A percentile compares a stretch with the other conserved stretches of the same genome.
These are phyloP conservation scores for Brotula barbata DNA, from an alignment of 2,797 vertebrate species.

Conservation along the genomic window DNA sequence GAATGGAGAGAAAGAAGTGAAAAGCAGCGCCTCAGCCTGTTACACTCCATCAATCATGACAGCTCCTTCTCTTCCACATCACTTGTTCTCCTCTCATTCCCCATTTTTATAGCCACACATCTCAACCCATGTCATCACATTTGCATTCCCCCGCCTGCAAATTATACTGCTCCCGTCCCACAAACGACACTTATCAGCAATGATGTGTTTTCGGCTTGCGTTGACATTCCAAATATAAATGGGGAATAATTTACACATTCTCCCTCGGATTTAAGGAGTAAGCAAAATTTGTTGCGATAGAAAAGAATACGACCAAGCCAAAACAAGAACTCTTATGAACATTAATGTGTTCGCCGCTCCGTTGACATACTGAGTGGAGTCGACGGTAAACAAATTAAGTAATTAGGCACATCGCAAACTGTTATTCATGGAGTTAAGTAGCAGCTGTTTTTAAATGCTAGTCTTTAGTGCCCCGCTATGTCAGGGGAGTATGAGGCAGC, in stretches of 20 bases:
- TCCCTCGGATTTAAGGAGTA: slow-evolving; percentile 60
- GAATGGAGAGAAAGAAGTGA: slow-evolving; percentile 42
- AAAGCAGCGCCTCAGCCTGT: slow-evolving; percentile 69
- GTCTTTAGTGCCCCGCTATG: slow-evolving; percentile 60
- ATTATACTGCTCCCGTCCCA: slow-evolving; percentile 66
- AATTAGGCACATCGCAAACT: slow-evolving; percentile 67
- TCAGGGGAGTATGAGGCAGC: slow-evolving; percentile 55
- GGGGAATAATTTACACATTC: slow-evolving; percentile 73
- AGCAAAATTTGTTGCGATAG: slow-evolving; percentile 52
- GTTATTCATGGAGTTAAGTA: slow-evolving; percentile 70
- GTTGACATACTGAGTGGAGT: slow-evolving; percentile 60
- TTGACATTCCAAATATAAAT: slow-evolving; percentile 72
- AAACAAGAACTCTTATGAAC: slow-evolving; percentile 56
- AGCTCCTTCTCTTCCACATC: slow-evolving; percentile 74
- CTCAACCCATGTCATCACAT: slow-evolving; percentile 74
- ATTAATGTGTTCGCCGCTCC: slow-evolving; percentile 59
- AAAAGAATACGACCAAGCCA: slow-evolving; percentile 61
- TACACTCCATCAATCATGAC: slow-evolving; percentile 77
- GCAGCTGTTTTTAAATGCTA: slow-evolving; percentile 69
- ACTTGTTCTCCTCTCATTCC: slow-evolving; percentile 54
- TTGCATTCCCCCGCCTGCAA: slow-evolving; percentile 74
- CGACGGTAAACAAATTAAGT: slow-evolving; percentile 73
- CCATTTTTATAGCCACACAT: slow-evolving; percentile 68
- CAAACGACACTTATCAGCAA: slow-evolving; percentile 72
- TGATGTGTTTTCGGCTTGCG: slow-evolving; percentile 72